Evolutionary conservation across 2,888 invertebrate genomes (phyloP).

Genomic region (Seira musarum): DNA sequence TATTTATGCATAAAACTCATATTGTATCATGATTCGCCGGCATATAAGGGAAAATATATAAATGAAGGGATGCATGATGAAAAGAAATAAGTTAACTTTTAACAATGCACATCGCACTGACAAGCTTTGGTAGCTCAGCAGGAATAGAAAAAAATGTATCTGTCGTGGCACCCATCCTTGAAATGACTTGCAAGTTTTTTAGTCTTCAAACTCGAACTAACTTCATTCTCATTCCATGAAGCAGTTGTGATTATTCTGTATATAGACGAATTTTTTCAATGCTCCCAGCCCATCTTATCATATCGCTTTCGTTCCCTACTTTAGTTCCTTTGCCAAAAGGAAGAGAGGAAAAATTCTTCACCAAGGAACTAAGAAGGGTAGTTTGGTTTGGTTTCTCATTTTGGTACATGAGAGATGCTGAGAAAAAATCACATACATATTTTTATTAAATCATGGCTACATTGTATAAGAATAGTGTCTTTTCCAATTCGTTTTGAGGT

Average conservation of each 20-base stretch:
- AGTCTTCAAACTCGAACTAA: conserved; percentile 27
- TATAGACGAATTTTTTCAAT: conserved; percentile 9
- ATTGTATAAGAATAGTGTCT: neutral
- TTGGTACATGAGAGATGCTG: conserved; percentile 30
- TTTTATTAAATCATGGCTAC: neutral
- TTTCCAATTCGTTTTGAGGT: conserved; percentile 14
- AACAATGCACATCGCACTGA: conserved; percentile 55
- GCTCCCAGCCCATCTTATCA: neutral
- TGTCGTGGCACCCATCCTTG: conserved; percentile 69
- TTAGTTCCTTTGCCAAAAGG: conserved; percentile 35
- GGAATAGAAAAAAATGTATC: conserved; percentile 44
- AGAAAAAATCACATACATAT: neutral
- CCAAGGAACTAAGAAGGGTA: conserved; percentile 40
- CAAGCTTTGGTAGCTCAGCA: conserved; percentile 51
- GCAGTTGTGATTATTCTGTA: conserved; percentile 39
- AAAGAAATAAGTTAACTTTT: conserved; percentile 27
- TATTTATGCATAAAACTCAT: neutral
- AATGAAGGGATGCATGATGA: conserved; percentile 5
- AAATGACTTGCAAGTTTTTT: conserved; percentile 70
- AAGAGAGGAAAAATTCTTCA: conserved; percentile 39
- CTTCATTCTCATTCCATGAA: conserved; percentile 50
- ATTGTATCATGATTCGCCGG: neutral
- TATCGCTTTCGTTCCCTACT: conserved; percentile 11
- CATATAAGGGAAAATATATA: neutral
- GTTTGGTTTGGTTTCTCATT: conserved; percentile 34